These are phyloP conservation scores for Megathymus violae DNA, from an alignment of 1,140 invertebrate species.

Conservation along the genomic window DNA sequence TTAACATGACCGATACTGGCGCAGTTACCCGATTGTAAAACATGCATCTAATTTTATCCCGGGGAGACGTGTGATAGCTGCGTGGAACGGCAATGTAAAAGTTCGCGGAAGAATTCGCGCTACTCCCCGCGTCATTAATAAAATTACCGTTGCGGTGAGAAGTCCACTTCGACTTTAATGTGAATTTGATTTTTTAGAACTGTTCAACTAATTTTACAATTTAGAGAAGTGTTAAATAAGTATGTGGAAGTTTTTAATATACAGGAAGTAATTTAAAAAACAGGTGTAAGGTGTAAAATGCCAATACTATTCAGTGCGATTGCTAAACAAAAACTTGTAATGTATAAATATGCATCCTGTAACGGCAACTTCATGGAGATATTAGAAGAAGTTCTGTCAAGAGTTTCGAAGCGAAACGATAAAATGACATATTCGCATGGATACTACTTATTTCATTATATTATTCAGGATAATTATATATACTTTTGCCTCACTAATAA, in stretches of 20 bases:
- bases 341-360: conserved; percentile 93
- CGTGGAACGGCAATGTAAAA: conserved; percentile 46
- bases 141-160: conserved; percentile 25
- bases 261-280: too few species aligned
- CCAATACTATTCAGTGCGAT: conserved; percentile 94
- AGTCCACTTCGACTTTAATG: background rate
- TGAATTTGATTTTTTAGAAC: background rate
- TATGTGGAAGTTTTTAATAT: too few species aligned
- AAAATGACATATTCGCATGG: conserved; percentile 96
- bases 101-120: conserved; percentile 53
- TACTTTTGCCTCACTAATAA: conserved; percentile 97
- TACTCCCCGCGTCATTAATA: conserved; percentile 25
- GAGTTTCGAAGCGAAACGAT: conserved; percentile 90
- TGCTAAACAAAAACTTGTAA: conserved; percentile 88
- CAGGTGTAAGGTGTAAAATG: conserved; percentile 82
- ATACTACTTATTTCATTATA: conserved; percentile 95
- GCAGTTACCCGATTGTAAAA: conserved; percentile 44
- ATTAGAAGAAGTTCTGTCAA: conserved; percentile 92
- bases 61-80: conserved; percentile 47
- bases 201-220: too few species aligned
- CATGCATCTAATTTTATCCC: conserved; percentile 62
- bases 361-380: conserved; percentile 96
- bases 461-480: conserved; percentile 90
- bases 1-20: conserved; percentile 43
- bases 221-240: too few species aligned